A percentile compares a stretch with the other conserved stretches of the same genome.
These are phyloP conservation scores for Formicarius rufipectus DNA, from an alignment of 2,113 vertebrate genomes.

Conservation along the genomic window DNA sequence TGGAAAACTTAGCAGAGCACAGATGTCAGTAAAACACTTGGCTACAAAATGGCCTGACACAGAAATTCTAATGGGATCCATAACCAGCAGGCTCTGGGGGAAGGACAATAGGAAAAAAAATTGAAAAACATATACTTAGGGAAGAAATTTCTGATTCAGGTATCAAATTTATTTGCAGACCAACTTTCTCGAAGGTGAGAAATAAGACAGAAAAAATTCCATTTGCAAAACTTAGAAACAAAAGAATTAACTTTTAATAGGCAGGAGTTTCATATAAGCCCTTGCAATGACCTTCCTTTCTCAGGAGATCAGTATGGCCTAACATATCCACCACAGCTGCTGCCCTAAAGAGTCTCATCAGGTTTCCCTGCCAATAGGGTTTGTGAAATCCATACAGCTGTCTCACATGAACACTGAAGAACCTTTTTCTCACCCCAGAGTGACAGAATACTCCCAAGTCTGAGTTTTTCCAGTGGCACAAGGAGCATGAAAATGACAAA, in stretches of 20 bases:
- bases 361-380: not conserved
- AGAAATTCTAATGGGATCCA: not conserved
- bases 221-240: not conserved
- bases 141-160: not conserved
- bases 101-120: not conserved
- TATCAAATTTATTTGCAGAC: not conserved
- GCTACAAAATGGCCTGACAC: not conserved
- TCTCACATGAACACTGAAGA: not conserved
- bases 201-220: not conserved
- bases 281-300: not conserved
- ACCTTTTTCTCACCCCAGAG: not conserved
- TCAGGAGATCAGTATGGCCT: not conserved
- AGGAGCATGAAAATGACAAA: not conserved
- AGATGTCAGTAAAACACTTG: not conserved
- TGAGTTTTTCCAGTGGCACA: not conserved
- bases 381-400: not conserved
- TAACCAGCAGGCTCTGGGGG: not conserved
- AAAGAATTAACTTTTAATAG: not conserved
- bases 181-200: not conserved
- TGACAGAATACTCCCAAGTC: not conserved
- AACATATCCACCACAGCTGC: not conserved
- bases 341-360: not conserved
- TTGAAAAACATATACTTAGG: not conserved
- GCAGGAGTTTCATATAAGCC: not conserved
- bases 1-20: not conserved